Base-by-base conservation (phyloP, 1,140 invertebrate species). In the Polypedilum pembai region DNA sequence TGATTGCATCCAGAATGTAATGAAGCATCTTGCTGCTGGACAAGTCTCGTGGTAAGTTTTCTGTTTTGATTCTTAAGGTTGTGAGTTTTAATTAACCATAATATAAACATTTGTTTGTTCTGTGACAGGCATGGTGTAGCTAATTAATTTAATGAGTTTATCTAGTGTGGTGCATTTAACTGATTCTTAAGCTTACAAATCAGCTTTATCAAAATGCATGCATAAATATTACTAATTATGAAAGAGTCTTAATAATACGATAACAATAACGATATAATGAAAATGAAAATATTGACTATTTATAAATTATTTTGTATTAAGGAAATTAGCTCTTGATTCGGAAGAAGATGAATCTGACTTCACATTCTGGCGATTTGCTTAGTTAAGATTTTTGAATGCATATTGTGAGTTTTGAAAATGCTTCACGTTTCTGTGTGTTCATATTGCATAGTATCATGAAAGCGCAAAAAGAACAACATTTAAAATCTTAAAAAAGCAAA, bases 1-100 rank as follows among this genome's bases (percentile, higher is more conserved):
- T 4, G 90, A 92, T 10, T 88, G 91, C 4, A 85, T 92, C 41
- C 85, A 89, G 75, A 85, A 85, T 74, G 89, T 92, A 77, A 86
- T 91, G 76, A 86, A 88, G 79, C 87, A 90, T 78, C 83, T 87
- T 75, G 78, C 81, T 74, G 76, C 76, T 73, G 80, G 81, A 74
- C 79, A 78, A 74, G 79, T 82, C 74, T 80, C 82, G 77, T 82
- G 81, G 81, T 82, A 82, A 82, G 65, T 8, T 56, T 15, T n/a
- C 0, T n/a, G 45, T 15, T 56, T 56, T 56, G 45, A 12, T 15
- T 45, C 3, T 56, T 4, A n/a, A n/a, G 12, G 45, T n/a, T 56
- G n/a, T 15, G 12, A n/a, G 45, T 56, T 56, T 45, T 56, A 12
- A 56, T 56, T 56, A 12, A 56, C n/a, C 1, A 15, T 56, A 56